Evolutionary conservation across 2,113 vertebrate species (phyloP), one percentile per base, ranked within the genome.

Genomic region (Lipophrys pholis): DNA sequence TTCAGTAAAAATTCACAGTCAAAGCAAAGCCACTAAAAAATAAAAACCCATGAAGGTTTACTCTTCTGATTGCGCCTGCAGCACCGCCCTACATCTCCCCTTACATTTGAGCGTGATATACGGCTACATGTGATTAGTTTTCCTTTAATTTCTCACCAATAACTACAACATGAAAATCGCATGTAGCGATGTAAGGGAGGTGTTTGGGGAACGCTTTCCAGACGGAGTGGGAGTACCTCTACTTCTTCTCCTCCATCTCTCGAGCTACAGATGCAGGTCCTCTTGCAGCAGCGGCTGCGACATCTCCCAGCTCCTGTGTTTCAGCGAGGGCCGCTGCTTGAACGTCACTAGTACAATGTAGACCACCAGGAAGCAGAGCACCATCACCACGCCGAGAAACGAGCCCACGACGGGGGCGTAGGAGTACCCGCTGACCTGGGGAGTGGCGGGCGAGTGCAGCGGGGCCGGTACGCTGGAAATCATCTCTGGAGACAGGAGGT

Each of bases 201-300:
- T 9, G 21, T 80, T 79, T 12, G 67, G 60, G 68, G 52, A 35
- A 73, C 70, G 77, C 88, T 90, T 84, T 88, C 80, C 69, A 30
- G 21, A 30, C 64, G 68, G 57, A 61, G 60, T 11, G 0, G 15
- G 11, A 71, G 75, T 78, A 85, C 69, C 74, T 75, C 80, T 78
- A 87, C 74, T 85, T 79, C 78, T 73, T 51, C 30, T 1, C 30
- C 51, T 30, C 43, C 35, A 43, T 43, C 49, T 42, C 21, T 30
- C 21, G 21, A 4, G 58, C 87, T 91, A 91, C 86, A 93, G 90
- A 40, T 73, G 91, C 55, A 88, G 40, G 81, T 94, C 94, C 35
- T 93, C 93, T 81, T 95, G 94, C 83, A 97, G 87, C 59, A 98
- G 89, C 0, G 96, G 96, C 85, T 95, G 94, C 8, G 94, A 90